Evolutionary conservation across 2,113 vertebrate species (phyloP).

Genomic region (Zapornia atra): DNA sequence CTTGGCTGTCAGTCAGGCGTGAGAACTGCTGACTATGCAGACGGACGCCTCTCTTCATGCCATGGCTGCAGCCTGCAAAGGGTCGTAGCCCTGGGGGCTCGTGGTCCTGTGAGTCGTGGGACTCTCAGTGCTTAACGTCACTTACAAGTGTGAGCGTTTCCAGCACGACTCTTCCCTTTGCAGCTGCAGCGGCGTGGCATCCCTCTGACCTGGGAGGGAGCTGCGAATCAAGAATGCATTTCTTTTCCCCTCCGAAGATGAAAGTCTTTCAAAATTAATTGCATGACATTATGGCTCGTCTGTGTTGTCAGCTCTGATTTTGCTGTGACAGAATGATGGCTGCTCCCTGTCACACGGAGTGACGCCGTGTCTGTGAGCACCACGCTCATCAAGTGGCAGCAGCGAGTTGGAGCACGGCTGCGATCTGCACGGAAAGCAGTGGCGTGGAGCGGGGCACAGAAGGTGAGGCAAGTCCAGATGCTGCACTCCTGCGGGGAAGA

Average conservation of each 20-base stretch:
- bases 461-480: background rate
- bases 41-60: background rate
- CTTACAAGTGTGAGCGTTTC: background rate
- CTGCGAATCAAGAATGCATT: background rate
- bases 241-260: background rate
- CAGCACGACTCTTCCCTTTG: background rate
- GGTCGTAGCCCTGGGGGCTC: fast-evolving
- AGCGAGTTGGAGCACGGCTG: background rate
- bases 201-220: background rate
- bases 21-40: background rate
- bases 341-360: background rate
- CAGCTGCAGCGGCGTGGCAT: background rate
- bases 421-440: background rate
- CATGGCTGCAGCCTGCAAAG: background rate
- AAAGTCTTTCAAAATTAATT: constrained; percentile 42
- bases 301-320: constrained; percentile 48
- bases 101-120: background rate
- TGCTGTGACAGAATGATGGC: constrained; percentile 22
- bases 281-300: constrained; percentile 1
- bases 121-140: background rate
- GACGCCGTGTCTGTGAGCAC: background rate
- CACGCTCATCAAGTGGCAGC: background rate
- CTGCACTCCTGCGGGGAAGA: background rate
- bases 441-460: fast-evolving
- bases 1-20: background rate